Base-by-base conservation (phyloP, 2,113 vertebrate genomes). In the Nothoprocta perdicaria region DNA sequence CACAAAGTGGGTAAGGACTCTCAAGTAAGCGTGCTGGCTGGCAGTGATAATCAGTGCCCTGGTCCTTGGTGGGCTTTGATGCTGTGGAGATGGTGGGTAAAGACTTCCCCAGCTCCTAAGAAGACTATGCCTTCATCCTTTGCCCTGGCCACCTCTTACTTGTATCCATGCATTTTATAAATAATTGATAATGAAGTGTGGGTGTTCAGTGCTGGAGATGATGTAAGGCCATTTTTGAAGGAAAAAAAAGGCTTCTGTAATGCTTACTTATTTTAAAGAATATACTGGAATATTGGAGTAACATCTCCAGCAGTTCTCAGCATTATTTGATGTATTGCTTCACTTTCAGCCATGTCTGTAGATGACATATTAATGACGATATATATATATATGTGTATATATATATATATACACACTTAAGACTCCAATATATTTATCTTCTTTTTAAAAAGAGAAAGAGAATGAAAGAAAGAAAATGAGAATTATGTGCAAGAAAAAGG, bases 261-360 rank as follows among this genome's bases (percentile, higher is more conserved):
- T 65, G 24, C 38, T 55, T 31, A 27, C 16, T 11, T 62, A 9
- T 62, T 4, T 40, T 35, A 27, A 68, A 73, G n/a, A 45, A 40
- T 43, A 31, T 55, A 35, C 60, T 31, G 27, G 22, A 21, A 14
- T 63, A 35, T 11, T 17, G 22, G 0, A 45, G 35, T 52, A 50
- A 72, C 41, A 17, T n/a, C 21, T 73, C 23, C 23, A 78, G 41
- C 58, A 55, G 22, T 35, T 57, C 2, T 35, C 10, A 50, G n/a
- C 7, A 0, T 35, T 68, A 29, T 3, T 4, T 23, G 50, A 53
- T 14, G 19, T 6, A 18, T 14, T 1, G 0, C 77, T 79, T 79
- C 65, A 15, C 19, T 45, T 75, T 23, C 38, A 33, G 24, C 17
- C 48, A 48, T n/a, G 0, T 33, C 16, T 52, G 40, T 52, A 52